These are phyloP conservation scores for Pristionchus japonicus DNA, from an alignment of 2,888 invertebrate species.

Conservation along the genomic window DNA sequence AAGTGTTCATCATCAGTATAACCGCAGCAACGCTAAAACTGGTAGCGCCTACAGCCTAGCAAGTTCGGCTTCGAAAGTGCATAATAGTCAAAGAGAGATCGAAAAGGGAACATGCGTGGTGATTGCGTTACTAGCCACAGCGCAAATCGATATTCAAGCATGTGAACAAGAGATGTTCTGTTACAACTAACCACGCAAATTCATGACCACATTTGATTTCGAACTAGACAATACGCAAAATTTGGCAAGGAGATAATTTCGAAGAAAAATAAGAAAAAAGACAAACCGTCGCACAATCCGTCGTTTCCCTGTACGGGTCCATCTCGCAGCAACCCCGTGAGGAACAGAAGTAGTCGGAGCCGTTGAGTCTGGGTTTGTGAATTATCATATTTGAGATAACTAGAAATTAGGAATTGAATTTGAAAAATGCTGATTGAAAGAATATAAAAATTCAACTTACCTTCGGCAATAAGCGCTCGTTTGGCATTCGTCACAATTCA, in stretches of 20 bases:
- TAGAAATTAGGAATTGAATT: not conserved
- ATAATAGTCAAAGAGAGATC: not conserved
- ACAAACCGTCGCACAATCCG: slow-evolving; percentile 31
- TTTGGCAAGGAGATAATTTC: too few species aligned
- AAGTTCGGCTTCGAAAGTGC: slow-evolving; percentile 10
- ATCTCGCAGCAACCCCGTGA: slow-evolving; percentile 43
- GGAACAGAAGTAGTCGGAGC: slow-evolving; percentile 37
- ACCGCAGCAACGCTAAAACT: not conserved
- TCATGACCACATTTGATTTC: too few species aligned
- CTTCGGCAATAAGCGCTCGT: slow-evolving; percentile 36
- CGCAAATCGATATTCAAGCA: too few species aligned
- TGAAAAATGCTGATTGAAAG: not conserved
- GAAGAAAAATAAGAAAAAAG: not conserved
- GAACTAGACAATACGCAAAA: too few species aligned
- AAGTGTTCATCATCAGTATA: too few species aligned
- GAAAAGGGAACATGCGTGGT: slow-evolving; percentile 5
- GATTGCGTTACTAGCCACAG: too few species aligned
- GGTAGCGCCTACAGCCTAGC: not conserved
- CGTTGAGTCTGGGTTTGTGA: slow-evolving; percentile 5
- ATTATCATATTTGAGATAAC: too few species aligned
- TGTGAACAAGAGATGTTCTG: too few species aligned
- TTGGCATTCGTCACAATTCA: slow-evolving; percentile 44
- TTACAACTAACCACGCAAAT: too few species aligned
- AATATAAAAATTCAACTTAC: not conserved
- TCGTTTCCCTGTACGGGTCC: slow-evolving; percentile 44